Base-by-base conservation (phyloP, 2,888 invertebrate species). In the Ferrisia virgata region DNA sequence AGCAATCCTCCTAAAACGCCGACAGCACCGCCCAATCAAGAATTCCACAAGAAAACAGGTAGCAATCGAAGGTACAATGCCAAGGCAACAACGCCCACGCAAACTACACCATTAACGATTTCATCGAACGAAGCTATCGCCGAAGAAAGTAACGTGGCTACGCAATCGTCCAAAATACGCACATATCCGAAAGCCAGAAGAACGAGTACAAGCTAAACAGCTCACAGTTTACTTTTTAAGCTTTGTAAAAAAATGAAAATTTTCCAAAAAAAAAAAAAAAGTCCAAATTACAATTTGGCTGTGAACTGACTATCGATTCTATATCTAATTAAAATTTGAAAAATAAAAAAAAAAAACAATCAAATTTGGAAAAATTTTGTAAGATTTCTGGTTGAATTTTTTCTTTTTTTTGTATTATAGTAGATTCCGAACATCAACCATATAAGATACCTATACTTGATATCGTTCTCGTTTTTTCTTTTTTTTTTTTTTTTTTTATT, bases 91-190 rank as follows among this genome's bases (percentile, higher is more conserved):
- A 18, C 33, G 11, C 43, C 40, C 1, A 11, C 36, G 2, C 40
- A 76, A 13, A 84, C 84, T 8, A 53, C 58, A 28, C 58, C 58
- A 25, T 28, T 64, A 28, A 31, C 83, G 0, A 9, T 15, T 1
- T 15, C 78, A 33, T 25, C 28, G 3, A 84, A 84, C 33, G 84
- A 84, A 53, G 53, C 78, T 15, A 43, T 43, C 1, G 53, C 47
- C 18, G 84, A 72, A 33, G 84, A 84, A 78, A 76, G 76, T 33
- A 78, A 43, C 36, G 11, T 40, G 8, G 72, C 69, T 25, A 33
- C 84, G n/a, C 84, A 84, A 36, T 31, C 84, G 8, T 47, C 84
- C 2, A 43, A 76, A 76, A 43, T 22, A 15, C 76, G 84, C 43
- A 31, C 33, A 28, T 84, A 53, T 15, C 84, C 47, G n/a, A 84